phyloP scores from a whole-genome alignment of 2,797 vertebrate genomes.

The Poeciliopsis turneri region DNA sequence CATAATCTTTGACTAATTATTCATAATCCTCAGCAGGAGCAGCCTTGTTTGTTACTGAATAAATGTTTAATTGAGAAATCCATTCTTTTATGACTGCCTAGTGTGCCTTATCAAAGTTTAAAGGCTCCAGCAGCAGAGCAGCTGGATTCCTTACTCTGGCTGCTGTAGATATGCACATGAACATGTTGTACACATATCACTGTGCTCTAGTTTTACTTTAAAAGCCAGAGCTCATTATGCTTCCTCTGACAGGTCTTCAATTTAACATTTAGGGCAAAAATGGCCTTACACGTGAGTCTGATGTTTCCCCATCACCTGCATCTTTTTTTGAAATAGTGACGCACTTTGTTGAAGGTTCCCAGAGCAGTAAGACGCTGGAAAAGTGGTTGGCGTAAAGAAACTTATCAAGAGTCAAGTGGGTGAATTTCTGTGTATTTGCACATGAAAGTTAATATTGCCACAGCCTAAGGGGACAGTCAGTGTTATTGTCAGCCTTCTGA shows the following conservation, averaged over 20 bases:
- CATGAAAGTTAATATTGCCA: slow-evolving; percentile 46
- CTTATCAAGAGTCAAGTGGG: slow-evolving; percentile 28
- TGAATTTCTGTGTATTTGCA: slow-evolving; percentile 23
- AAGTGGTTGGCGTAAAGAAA: slow-evolving; percentile 20
- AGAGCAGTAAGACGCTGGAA: slow-evolving; percentile 1
- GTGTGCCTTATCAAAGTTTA: slow-evolving; percentile 66
- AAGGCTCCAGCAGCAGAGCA: slow-evolving; percentile 59
- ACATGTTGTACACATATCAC: slow-evolving; percentile 16
- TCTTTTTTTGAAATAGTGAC: slow-evolving; percentile 12
- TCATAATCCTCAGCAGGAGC: slow-evolving; percentile 68
- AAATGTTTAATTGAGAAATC: slow-evolving; percentile 61
- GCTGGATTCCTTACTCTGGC: slow-evolving; percentile 50
- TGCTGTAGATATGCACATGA: slow-evolving; percentile 18
- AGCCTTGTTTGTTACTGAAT: slow-evolving; percentile 48
- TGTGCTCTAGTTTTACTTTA: slow-evolving; percentile 27
- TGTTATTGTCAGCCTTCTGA: slow-evolving; percentile 73
- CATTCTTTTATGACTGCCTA: slow-evolving; percentile 51
- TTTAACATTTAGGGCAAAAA: slow-evolving; percentile 27
- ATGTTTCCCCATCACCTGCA: slow-evolving; percentile 16
- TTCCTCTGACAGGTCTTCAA: slow-evolving; percentile 19
- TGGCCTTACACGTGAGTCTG: not conserved
- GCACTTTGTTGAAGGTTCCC: not conserved
- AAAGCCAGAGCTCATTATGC: slow-evolving; percentile 37
- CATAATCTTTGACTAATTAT: slow-evolving; percentile 77
- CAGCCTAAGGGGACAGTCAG: slow-evolving; percentile 46